Evolutionary conservation across 1,140 invertebrate species (phyloP).

Genomic region (Mercenaria mercenaria): DNA sequence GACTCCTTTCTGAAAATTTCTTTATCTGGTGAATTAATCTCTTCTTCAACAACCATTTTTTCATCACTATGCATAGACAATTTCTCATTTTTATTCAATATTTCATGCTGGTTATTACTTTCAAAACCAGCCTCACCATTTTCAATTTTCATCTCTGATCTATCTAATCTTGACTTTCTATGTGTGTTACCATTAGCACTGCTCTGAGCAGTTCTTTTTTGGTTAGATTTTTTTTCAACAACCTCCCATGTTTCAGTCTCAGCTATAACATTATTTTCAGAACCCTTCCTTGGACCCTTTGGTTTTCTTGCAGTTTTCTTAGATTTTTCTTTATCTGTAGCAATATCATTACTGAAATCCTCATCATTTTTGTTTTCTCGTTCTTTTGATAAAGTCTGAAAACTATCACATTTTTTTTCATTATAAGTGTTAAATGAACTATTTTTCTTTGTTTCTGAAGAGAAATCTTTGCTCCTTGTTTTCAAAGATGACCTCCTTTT

Average conservation of each 20-base stretch:
- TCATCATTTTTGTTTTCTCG: too few relatives aligned
- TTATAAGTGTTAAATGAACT: neutral
- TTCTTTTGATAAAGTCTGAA: neutral
- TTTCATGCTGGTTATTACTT: too few relatives aligned
- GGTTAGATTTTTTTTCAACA: neutral
- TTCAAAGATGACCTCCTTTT: constrained; percentile 8
- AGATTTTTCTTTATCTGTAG: neutral
- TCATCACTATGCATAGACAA: too few relatives aligned
- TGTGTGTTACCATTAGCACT: too few relatives aligned
- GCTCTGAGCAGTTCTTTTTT: too few relatives aligned
- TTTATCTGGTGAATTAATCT: neutral
- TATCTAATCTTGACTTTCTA: neutral
- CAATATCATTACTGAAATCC: too few relatives aligned
- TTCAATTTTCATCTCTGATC: too few relatives aligned
- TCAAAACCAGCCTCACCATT: too few relatives aligned
- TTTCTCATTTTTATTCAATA: too few relatives aligned
- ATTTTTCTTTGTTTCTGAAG: neutral
- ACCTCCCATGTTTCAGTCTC: neutral
- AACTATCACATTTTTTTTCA: neutral
- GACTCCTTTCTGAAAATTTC: neutral
- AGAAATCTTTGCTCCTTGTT: neutral
- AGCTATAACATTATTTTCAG: too few relatives aligned
- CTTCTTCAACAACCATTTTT: neutral
- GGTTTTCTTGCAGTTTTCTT: neutral
- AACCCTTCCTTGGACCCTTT: neutral